Evolutionary conservation across 2,797 vertebrate genomes (phyloP).

Genomic region (Chaenodraco wilsoni): DNA sequence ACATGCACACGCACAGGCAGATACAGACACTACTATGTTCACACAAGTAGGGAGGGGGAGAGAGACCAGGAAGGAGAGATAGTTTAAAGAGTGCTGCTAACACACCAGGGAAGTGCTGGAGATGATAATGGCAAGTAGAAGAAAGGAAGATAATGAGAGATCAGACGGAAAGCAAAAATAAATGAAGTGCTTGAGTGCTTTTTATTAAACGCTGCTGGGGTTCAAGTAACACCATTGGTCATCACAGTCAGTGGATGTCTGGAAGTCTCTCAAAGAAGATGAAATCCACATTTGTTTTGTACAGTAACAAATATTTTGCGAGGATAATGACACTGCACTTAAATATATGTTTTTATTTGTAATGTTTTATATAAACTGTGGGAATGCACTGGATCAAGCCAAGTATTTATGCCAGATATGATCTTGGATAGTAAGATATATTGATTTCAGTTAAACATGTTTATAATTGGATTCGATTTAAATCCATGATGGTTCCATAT

Average conservation of each 20-base stretch:
- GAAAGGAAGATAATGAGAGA: constrained; percentile 30
- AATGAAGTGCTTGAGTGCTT: not conserved
- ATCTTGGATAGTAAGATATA: no score
- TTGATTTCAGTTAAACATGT: no score
- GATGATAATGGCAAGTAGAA: constrained; percentile 36
- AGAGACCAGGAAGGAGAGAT: constrained; percentile 33
- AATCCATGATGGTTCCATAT: not conserved
- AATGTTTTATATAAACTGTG: no score
- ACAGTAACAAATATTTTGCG: not conserved
- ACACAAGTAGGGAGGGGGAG: constrained; percentile 45
- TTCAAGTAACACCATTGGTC: not conserved
- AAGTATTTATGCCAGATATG: no score
- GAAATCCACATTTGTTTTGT: not conserved
- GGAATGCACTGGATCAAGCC: no score
- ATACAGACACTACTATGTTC: constrained; percentile 63
- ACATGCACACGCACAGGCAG: constrained; percentile 43
- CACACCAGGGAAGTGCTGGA: constrained; percentile 37
- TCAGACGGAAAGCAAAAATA: not conserved
- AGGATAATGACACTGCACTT: not conserved
- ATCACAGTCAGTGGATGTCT: not conserved
- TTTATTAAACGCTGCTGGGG: constrained; percentile 12
- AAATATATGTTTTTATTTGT: no score
- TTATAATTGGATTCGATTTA: no score
- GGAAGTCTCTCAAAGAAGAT: not conserved
- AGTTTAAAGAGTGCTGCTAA: constrained; percentile 25